Base-by-base conservation (phyloP, 2,797 vertebrate species). In the Rhinella marina region DNA sequence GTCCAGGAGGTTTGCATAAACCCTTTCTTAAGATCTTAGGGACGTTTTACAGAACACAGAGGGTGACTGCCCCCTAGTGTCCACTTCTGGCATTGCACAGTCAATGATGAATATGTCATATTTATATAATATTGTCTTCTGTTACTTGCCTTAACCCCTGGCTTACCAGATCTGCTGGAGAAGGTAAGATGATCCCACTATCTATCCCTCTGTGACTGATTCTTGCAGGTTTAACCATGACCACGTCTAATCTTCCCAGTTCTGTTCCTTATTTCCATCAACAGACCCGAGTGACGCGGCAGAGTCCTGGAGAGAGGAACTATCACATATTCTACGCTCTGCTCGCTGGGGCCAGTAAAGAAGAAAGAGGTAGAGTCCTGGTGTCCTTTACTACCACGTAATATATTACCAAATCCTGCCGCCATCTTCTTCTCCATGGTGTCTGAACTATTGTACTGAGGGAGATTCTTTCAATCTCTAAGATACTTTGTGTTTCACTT, bases 301-400 rank as follows among this genome's bases (percentile, higher is more conserved):
- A 98, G 92, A 98, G 97, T 90, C 97, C 96, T 0, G 97, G 96
- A 23, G 97, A 98, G 92, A 95, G 97, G 91, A 98, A 97, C 92
- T 98, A 96, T 91, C 97, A 98, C 91, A 97, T 98, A 90, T 98
- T 98, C 93, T 98, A 98, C 14, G 95, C 97, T 0, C 92, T 98
- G 84, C 93, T 98, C 82, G 95, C 96, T 12, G 97, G 97, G 54
- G 92, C 96, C 23, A 95, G 94, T 0, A 90, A 88, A 87, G 94
- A 97, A 72, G 94, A 96, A 90, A 95, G 94, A 96, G 97, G 97
- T 98, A 92, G 95, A 87, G 87, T 76, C 27, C 90, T 17, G 16
- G 19, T 70, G 10, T 61, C 12, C 64, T n/a, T 48, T 62, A 50
- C 14, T 25, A 2, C 1, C 25, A 11, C 23, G 21, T 61, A 61